Evolutionary conservation across 2,888 invertebrate species (phyloP).

Genomic region (Erannis defoliaria): DNA sequence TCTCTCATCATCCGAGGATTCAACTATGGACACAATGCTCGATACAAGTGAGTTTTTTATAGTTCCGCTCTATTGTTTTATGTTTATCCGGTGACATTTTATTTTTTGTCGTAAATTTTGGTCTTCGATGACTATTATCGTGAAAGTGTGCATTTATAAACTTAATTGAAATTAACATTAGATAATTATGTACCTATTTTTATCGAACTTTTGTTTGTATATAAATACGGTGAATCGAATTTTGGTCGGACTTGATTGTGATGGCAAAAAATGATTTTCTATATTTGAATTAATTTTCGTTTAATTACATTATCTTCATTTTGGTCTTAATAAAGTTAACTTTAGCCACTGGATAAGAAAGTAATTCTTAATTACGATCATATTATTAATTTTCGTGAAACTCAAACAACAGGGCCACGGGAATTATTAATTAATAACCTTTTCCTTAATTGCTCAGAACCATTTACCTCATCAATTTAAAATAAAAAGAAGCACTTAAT

Average conservation of each 20-base stretch:
- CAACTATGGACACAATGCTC: slow-evolving; percentile 57
- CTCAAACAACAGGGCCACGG: background rate
- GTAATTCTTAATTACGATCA: background rate
- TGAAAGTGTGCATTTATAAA: background rate
- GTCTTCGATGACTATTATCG: background rate
- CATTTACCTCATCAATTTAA: slow-evolving; percentile 14
- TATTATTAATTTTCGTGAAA: background rate
- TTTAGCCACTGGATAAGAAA: background rate
- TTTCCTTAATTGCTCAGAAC: slow-evolving; percentile 5
- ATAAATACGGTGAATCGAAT: too few relatives aligned
- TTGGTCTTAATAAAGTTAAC: too few relatives aligned
- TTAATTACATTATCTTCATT: background rate
- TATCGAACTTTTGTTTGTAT: background rate
- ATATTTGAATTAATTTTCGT: background rate
- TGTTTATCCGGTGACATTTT: slow-evolving; percentile 20
- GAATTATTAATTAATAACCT: slow-evolving; percentile 9
- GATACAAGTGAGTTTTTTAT: slow-evolving; percentile 64
- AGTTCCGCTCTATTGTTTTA: slow-evolving; percentile 42
- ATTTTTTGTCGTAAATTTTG: slow-evolving; percentile 11
- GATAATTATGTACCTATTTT: background rate
- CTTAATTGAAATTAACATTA: background rate
- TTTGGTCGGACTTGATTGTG: background rate
- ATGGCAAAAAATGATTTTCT: background rate
- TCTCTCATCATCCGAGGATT: slow-evolving; percentile 51
- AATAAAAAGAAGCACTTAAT: slow-evolving; percentile 5